Conservation (phyloP, 2,113 vertebrate species). For the Plecturocebus donacophilus region DNA sequence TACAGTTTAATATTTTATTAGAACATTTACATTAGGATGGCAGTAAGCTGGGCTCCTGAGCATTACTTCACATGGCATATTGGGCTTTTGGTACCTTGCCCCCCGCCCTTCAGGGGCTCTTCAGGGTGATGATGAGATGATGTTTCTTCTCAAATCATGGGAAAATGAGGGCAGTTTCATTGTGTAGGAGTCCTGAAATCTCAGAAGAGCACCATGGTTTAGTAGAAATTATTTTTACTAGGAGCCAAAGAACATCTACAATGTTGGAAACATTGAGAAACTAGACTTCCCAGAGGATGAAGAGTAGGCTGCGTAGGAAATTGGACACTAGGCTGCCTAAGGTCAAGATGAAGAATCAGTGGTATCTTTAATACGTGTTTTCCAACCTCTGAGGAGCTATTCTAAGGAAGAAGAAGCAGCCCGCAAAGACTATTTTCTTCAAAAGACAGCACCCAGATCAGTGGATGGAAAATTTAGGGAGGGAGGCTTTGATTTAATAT, state of each 20-base stretch:
- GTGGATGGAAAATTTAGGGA: conserved; percentile 11
- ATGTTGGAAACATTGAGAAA: not conserved
- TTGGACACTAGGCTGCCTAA: not conserved
- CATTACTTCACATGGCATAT: conserved; percentile 65
- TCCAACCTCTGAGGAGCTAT: not conserved
- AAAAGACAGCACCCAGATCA: not conserved
- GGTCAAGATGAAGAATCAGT: not conserved
- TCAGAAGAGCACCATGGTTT: not conserved
- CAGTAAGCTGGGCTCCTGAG: conserved; percentile 75
- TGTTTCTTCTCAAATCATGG: not conserved
- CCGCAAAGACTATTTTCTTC: not conserved
- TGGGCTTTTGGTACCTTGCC: conserved; percentile 52
- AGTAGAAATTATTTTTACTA: not conserved
- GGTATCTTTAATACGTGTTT: not conserved
- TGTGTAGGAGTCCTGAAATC: not conserved
- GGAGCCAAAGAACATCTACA: not conserved
- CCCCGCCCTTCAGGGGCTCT: not conserved
- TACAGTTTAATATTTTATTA: conserved; percentile 87
- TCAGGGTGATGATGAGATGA: not conserved
- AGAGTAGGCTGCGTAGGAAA: not conserved
- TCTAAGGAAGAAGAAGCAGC: not conserved
- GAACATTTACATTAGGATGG: conserved; percentile 83
- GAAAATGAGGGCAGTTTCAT: not conserved
- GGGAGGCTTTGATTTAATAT: conserved; percentile 16
- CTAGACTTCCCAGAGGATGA: not conserved